A percentile compares a stretch with the other conserved stretches of the same genome.
phyloP scores from a whole-genome alignment of 1,140 invertebrate genomes.

The Brachionus manjavacas region DNA sequence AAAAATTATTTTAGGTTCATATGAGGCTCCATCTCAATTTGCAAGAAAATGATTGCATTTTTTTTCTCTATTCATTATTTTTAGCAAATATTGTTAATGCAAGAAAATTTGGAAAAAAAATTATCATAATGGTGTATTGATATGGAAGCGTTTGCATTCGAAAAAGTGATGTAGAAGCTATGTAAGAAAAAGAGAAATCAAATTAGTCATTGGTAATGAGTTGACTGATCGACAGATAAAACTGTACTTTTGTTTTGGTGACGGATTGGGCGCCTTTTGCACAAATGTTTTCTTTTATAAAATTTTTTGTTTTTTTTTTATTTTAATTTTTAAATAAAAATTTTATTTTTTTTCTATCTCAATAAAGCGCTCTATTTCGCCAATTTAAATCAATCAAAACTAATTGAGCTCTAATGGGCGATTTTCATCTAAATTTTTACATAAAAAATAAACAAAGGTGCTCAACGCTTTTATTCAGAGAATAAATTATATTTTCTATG shows the following conservation, averaged over 20 bases:
- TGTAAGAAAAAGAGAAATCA: not conserved
- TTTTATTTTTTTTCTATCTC: not conserved
- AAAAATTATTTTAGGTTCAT: not conserved
- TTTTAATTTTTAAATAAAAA: not conserved
- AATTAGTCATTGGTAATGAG: not conserved
- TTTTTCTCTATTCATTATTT: not conserved
- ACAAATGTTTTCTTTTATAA: not conserved
- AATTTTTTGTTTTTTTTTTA: too few relatives aligned
- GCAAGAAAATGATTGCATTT: not conserved
- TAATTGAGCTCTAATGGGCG: not conserved
- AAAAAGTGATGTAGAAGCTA: not conserved
- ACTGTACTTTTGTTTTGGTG: not conserved
- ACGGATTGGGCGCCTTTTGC: not conserved
- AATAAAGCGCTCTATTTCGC: not conserved
- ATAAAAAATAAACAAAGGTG: not conserved
- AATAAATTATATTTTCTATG: not conserved
- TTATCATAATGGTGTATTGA: constrained; percentile 26
- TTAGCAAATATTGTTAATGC: not conserved
- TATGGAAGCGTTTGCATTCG: constrained; percentile 18
- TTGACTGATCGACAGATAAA: not conserved
- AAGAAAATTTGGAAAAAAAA: not conserved
- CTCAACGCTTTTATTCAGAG: not conserved
- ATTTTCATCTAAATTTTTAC: not conserved
- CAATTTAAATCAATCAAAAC: not conserved
- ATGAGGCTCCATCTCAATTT: not conserved